phyloP scores from a whole-genome alignment of 2,797 vertebrate species.

The Halcyon smyrnensis region DNA sequence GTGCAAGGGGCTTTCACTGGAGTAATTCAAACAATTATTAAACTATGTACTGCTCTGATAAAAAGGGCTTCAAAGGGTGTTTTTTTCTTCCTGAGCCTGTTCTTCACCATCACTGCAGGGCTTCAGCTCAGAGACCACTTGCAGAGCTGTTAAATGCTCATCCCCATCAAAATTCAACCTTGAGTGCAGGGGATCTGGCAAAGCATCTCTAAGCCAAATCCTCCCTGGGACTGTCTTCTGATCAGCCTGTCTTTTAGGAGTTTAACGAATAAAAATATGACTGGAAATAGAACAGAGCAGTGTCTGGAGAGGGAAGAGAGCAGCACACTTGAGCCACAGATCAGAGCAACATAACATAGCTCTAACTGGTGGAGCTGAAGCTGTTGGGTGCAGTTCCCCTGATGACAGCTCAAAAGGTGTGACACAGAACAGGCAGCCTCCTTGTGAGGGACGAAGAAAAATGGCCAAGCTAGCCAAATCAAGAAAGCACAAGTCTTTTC shows the following conservation, averaged over 20 bases:
- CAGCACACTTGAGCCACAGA: neutral
- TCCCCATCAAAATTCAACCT: neutral
- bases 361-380: neutral
- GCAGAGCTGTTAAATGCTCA: conserved; percentile 7
- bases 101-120: neutral
- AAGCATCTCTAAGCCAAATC: neutral
- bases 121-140: neutral
- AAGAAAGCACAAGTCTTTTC: neutral
- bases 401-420: neutral
- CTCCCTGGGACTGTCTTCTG: neutral
- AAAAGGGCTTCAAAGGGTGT: conserved; percentile 31
- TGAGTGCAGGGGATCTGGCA: neutral
- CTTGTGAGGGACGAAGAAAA: neutral
- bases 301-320: neutral
- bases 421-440: neutral
- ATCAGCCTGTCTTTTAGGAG: neutral
- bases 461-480: neutral
- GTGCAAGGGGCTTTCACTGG: conserved; percentile 48
- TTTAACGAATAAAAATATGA: neutral
- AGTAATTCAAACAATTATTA: conserved; percentile 72
- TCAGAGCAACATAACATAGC: neutral
- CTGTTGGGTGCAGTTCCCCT: neutral
- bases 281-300: neutral
- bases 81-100: conserved; percentile 10
- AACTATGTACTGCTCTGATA: conserved; percentile 53